Evolutionary conservation across 2,888 invertebrate genomes (phyloP).

Genomic region (Automeris io): DNA sequence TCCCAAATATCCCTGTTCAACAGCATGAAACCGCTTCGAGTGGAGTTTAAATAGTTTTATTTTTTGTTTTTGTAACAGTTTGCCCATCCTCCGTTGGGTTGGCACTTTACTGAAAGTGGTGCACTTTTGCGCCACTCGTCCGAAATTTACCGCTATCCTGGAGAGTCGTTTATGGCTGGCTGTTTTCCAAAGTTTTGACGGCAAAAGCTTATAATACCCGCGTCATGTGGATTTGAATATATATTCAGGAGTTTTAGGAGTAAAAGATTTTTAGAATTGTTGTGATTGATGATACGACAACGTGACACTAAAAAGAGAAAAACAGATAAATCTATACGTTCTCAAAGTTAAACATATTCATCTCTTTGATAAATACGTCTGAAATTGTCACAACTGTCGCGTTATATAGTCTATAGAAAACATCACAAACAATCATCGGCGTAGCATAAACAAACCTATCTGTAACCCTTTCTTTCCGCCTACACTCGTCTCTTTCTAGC

Average conservation of each 20-base stretch:
- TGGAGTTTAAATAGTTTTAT: background rate
- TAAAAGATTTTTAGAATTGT: too few species aligned
- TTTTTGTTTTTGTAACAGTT: background rate
- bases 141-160: background rate
- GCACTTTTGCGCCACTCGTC: background rate
- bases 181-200: background rate
- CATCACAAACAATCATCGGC: slow-evolving; percentile 27
- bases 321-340: too few species aligned
- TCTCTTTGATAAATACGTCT: too few species aligned
- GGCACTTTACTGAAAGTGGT: too few species aligned
- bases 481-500: slow-evolving; percentile 32
- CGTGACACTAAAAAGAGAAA: too few species aligned
- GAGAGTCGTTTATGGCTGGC: background rate
- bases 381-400: slow-evolving; percentile 6
- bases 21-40: background rate
- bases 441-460: slow-evolving; percentile 33
- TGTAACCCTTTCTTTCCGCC: slow-evolving; percentile 30
- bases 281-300: too few species aligned
- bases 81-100: slow-evolving; percentile 7
- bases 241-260: too few species aligned
- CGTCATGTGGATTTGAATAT: too few species aligned
- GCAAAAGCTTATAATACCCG: background rate
- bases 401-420: slow-evolving; percentile 26
- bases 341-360: too few species aligned
- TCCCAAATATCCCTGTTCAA: too few species aligned